Percentiles rank a stretch among this genome's conserved stretches.
Conservation (phyloP, 2,888 invertebrate genomes). For the Periphyllus acericola region DNA sequence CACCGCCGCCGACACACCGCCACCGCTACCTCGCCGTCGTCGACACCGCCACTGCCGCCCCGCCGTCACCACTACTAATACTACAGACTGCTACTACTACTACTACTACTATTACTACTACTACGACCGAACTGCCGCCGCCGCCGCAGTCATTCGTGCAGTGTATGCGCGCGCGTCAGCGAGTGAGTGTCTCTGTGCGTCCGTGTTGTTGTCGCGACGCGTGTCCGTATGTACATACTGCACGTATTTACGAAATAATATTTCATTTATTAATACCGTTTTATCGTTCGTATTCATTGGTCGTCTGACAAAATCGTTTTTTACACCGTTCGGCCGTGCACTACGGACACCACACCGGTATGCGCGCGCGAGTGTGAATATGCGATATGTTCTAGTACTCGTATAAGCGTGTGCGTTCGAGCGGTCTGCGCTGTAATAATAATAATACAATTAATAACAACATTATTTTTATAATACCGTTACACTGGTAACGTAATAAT, state of each 20-base stretch:
- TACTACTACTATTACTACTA: constrained; percentile 6
- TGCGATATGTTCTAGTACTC: too few species aligned
- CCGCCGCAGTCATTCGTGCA: constrained; percentile 35
- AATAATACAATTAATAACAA: too few species aligned
- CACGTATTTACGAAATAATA: too few species aligned
- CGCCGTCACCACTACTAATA: not conserved
- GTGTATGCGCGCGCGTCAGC: constrained; percentile 8
- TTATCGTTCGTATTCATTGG: not conserved
- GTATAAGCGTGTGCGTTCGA: too few species aligned
- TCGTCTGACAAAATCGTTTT: not conserved
- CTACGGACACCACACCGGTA: not conserved
- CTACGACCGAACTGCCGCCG: not conserved
- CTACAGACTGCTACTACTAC: not conserved
- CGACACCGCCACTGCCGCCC: not conserved
- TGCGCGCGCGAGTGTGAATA: too few species aligned
- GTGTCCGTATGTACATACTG: too few species aligned
- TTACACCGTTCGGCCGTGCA: constrained; percentile 45
- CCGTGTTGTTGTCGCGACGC: constrained; percentile 9
- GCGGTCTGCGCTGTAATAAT: too few species aligned
- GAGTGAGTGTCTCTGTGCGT: not conserved
- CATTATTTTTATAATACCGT: too few species aligned
- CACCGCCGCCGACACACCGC: not conserved
- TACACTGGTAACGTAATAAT: too few species aligned
- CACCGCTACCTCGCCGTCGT: not conserved
- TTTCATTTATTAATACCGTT: not conserved